Base-by-base conservation (phyloP, 2,113 vertebrate genomes). In the Sialia sialis region DNA sequence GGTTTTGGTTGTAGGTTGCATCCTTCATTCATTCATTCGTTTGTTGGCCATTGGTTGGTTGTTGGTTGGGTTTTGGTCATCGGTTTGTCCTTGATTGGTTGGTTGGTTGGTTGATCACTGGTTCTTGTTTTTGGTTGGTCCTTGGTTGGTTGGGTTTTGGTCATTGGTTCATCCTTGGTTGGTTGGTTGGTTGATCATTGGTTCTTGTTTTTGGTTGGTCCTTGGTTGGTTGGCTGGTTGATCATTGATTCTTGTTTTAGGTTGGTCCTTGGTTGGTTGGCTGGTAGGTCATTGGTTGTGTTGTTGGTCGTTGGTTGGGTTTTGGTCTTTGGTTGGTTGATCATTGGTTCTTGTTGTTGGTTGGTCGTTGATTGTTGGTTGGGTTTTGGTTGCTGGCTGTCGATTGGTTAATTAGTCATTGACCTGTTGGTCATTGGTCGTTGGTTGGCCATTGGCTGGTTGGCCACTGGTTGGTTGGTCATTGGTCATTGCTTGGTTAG, bases 401-500 rank as follows among this genome's bases (percentile, higher is more conserved):
- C 3, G 16, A 21, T 11, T 43, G 59, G 9, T 22, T 43, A 29
- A 14, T 23, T n/a, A 13, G 17, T 2, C 10, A 16, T 38, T 67
- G 43, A 12, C 23, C 12, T 7, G 2, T 23, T 36, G 26, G 21
- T 4, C 22, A 22, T 11, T 32, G 60, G 8, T 21, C 30, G 51
- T 2, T 48, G 46, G 21, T 29, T 39, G 18, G 9, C 5, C 2
- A 2, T 43, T 59, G 11, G 4, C 23, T 48, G 23, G 10, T 23
- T 43, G 17, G 13, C 13, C 23, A 49, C 4, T 48, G 46, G 22
- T 41, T 41, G 19, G 10, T 6, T 2, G 2, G 27, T 59, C 4
- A 16, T 29, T 29, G 19, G 6, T 39, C 5, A 2, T 21, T 2
- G 0, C 6, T 34, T 36, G 14, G 4, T 23, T 16, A 13, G 2